Conservation (phyloP, 1,140 invertebrate species). For the Tribolium castaneum region DNA sequence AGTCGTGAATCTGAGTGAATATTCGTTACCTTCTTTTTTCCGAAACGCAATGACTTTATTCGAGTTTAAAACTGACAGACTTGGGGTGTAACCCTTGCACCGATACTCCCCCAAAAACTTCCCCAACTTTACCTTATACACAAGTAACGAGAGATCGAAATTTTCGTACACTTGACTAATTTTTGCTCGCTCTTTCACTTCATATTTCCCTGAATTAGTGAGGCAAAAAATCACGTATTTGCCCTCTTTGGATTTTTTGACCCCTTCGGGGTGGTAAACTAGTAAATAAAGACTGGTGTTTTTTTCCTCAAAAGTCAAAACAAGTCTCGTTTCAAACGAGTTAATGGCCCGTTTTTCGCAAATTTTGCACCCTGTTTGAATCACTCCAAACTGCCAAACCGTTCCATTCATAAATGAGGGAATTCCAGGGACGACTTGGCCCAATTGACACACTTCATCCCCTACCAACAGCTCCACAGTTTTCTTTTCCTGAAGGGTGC, state of each 20-base stretch:
- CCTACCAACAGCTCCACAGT: slow-evolving; percentile 30
- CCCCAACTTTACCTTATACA: slow-evolving; percentile 56
- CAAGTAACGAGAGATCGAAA: slow-evolving; percentile 53
- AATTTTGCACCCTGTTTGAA: slow-evolving; percentile 9
- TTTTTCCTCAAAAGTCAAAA: slow-evolving; percentile 48
- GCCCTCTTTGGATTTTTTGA: slow-evolving; percentile 37
- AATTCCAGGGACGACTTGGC: background rate
- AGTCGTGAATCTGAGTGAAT: slow-evolving; percentile 56
- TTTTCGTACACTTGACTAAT: slow-evolving; percentile 9
- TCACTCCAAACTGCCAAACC: background rate
- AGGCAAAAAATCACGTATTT: slow-evolving; percentile 48
- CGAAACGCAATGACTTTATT: slow-evolving; percentile 57
- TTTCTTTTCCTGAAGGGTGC: slow-evolving; percentile 16
- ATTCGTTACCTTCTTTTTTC: slow-evolving; percentile 57
- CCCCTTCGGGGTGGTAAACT: slow-evolving; percentile 52
- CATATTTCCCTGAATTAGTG: slow-evolving; percentile 48
- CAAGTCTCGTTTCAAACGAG: slow-evolving; percentile 13
- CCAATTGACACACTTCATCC: slow-evolving; percentile 36
- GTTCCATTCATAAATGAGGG: background rate
- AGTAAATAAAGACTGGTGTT: slow-evolving; percentile 46
- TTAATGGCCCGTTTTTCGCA: background rate
- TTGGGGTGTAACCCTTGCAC: slow-evolving; percentile 63
- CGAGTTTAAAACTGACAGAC: slow-evolving; percentile 49
- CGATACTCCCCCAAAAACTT: slow-evolving; percentile 64
- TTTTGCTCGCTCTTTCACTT: slow-evolving; percentile 49